Conservation (phyloP, 1,140 invertebrate genomes). For the Drosophila azteca region DNA sequence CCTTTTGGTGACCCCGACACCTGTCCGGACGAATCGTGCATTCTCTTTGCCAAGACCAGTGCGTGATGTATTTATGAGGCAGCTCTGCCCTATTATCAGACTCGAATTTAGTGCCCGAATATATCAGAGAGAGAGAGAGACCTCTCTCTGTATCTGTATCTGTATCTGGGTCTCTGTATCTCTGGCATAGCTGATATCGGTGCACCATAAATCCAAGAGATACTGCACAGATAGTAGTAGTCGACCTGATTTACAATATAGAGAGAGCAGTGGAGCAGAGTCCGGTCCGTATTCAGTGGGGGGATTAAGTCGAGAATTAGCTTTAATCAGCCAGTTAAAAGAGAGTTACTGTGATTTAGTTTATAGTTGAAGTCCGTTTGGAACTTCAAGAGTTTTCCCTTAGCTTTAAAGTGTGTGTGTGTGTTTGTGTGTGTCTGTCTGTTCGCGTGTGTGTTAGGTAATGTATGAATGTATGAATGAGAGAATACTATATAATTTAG, state of each 20-base stretch:
- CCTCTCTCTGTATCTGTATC: background rate
- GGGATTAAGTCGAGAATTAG: conserved; percentile 26
- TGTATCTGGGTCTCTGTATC: background rate
- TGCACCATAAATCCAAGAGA: conserved; percentile 22
- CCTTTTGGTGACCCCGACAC: conserved; percentile 33
- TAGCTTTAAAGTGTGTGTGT: conserved; percentile 16
- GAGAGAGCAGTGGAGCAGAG: background rate
- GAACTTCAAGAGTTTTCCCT: conserved; percentile 40
- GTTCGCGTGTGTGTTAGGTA: background rate
- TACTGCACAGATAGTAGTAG: background rate
- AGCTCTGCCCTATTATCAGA: conserved; percentile 14
- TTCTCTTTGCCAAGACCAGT: conserved; percentile 14
- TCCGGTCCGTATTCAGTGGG: conserved; percentile 27
- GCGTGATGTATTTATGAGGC: conserved; percentile 24
- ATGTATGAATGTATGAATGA: background rate
- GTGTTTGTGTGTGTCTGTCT: background rate
- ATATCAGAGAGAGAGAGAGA: background rate
- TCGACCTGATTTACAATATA: conserved; percentile 18
- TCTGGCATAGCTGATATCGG: conserved; percentile 10
- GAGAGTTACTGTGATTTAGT: conserved; percentile 60
- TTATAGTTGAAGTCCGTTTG: conserved; percentile 36
- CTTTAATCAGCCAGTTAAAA: conserved; percentile 37
- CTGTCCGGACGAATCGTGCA: conserved; percentile 16
- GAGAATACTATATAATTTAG: conserved; percentile 28
- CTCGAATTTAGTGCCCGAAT: conserved; percentile 11